phyloP scores from a whole-genome alignment of 2,888 invertebrate species.

The Mythimna vitellina region DNA sequence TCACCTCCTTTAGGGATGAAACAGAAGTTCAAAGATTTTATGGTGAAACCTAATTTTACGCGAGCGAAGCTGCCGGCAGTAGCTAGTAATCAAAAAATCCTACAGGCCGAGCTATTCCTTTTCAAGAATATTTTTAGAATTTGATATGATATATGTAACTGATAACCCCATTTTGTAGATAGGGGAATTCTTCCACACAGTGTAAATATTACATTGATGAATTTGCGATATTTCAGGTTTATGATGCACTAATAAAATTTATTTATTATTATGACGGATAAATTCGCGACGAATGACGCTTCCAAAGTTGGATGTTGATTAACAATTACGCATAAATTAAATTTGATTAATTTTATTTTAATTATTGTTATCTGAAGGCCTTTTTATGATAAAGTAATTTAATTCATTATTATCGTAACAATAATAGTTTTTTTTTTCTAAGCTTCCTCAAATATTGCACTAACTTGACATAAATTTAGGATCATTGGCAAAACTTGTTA shows the following conservation, averaged over 20 bases:
- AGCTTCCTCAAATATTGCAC: neutral
- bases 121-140: neutral
- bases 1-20: no score
- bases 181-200: slow-evolving; percentile 16
- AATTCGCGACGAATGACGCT: neutral
- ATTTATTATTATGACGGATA: neutral
- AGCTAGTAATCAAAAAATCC: neutral
- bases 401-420: slow-evolving; percentile 11
- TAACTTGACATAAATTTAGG: neutral
- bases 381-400: neutral
- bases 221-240: slow-evolving; percentile 19
- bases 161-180: slow-evolving; percentile 32
- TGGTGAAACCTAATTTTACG: no score
- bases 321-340: slow-evolving; percentile 21
- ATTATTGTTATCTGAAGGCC: slow-evolving; percentile 29
- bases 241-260: slow-evolving; percentile 5
- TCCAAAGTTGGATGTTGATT: neutral
- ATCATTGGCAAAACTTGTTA: no score
- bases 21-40: no score
- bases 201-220: slow-evolving; percentile 31
- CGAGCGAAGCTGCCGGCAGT: no score
- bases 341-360: slow-evolving; percentile 23
- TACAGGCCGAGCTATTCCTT: neutral
- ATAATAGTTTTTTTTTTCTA: neutral
- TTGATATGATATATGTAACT: neutral